Evolutionary conservation across 2,888 invertebrate genomes (phyloP).

Genomic region (Ceratothoa steindachneri): DNA sequence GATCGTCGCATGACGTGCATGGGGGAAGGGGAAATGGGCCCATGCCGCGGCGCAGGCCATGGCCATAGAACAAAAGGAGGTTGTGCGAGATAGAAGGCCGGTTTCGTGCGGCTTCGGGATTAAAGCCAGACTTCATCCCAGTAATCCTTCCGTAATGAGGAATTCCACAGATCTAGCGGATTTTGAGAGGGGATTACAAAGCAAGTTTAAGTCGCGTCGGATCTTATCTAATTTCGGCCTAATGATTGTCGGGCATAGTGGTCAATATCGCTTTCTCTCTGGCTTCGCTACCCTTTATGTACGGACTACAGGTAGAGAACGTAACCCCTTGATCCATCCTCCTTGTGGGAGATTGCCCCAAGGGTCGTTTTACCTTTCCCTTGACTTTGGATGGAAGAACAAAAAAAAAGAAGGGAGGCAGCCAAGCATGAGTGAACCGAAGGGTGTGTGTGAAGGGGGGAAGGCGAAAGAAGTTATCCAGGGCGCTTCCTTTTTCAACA

Average conservation of each 20-base stretch:
- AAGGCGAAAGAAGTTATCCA: too few relatives aligned
- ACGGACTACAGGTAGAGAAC: slow-evolving; percentile 20
- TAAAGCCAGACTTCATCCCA: slow-evolving; percentile 35
- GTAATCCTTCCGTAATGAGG: slow-evolving; percentile 47
- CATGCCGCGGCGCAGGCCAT: neutral
- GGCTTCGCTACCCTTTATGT: neutral
- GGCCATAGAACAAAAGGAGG: neutral
- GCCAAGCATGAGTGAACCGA: neutral
- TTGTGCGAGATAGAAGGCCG: neutral
- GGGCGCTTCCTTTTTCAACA: too few relatives aligned
- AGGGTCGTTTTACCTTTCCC: slow-evolving; percentile 5
- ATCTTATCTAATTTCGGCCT: slow-evolving; percentile 34
- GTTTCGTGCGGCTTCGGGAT: slow-evolving; percentile 38
- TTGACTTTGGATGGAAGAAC: slow-evolving; percentile 17
- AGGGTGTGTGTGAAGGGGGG: too few relatives aligned
- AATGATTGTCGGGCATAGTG: slow-evolving; percentile 2
- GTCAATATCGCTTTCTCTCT: slow-evolving; percentile 17
- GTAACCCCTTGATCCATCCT: neutral
- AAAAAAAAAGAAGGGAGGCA: neutral
- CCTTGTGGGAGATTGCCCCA: neutral
- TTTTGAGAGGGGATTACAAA: slow-evolving; percentile 32
- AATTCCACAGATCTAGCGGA: slow-evolving; percentile 41
- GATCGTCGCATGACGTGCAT: neutral
- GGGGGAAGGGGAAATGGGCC: neutral
- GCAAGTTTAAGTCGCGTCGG: slow-evolving; percentile 34